Evolutionary conservation across 2,888 invertebrate genomes (phyloP).

Genomic region (Hipparchia sbordonii): DNA sequence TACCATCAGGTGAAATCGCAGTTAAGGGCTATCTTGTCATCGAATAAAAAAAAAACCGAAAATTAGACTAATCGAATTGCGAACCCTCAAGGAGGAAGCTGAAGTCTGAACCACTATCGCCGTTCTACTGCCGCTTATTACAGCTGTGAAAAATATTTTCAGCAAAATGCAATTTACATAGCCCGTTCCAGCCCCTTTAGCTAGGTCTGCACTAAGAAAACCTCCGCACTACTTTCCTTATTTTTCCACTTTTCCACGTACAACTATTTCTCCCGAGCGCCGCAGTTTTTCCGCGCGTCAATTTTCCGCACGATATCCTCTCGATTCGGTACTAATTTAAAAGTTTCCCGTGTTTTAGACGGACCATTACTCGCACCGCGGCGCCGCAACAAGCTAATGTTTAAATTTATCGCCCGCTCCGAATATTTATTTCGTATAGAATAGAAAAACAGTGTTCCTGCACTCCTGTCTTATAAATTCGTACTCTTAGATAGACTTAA

Average conservation of each 20-base stretch:
- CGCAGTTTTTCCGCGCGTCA: constrained; percentile 45
- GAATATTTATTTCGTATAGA: constrained; percentile 36
- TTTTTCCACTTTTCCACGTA: constrained; percentile 6
- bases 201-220: background rate
- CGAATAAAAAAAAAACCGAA: too few species aligned
- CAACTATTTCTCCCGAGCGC: constrained; percentile 17
- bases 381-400: constrained; percentile 43
- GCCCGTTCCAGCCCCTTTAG: background rate
- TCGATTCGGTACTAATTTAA: constrained; percentile 51
- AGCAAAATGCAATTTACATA: background rate
- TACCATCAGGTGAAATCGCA: too few species aligned
- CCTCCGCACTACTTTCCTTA: background rate
- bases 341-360: constrained; percentile 48
- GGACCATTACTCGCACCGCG: constrained; percentile 49
- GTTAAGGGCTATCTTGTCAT: too few species aligned
- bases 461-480: background rate
- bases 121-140: too few species aligned
- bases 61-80: too few species aligned
- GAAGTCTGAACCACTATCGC: too few species aligned
- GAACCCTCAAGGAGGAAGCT: too few species aligned
- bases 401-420: constrained; percentile 42
- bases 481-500: background rate
- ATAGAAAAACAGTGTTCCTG: background rate
- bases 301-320: constrained; percentile 52
- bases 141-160: background rate